A percentile compares a stretch with the other conserved stretches of the same genome.
These are phyloP conservation scores for Hymenochirus boettgeri DNA, from an alignment of 2,113 vertebrate genomes.

Conservation along the genomic window DNA sequence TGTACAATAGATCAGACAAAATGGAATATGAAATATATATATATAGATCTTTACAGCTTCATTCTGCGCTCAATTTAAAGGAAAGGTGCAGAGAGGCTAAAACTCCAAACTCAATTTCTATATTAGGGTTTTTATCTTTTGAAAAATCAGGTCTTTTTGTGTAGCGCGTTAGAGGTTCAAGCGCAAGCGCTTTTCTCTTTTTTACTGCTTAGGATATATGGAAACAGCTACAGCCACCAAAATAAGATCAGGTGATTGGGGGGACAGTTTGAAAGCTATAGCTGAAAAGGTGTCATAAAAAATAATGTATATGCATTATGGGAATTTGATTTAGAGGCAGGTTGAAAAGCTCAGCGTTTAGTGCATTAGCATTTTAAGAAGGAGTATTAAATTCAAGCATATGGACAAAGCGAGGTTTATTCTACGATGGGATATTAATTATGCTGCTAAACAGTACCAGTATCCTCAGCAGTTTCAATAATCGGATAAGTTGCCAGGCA, in stretches of 20 bases:
- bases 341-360: too few relatives aligned
- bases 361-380: too few relatives aligned
- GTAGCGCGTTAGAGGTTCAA: constrained; percentile 4
- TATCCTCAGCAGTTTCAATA: not conserved
- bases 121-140: not conserved
- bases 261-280: not conserved
- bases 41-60: not conserved
- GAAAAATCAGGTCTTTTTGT: not conserved
- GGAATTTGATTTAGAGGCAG: not conserved
- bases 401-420: not conserved
- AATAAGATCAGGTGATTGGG: not conserved
- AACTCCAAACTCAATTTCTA: not conserved
- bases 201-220: not conserved
- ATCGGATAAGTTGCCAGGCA: too few relatives aligned
- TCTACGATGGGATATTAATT: not conserved
- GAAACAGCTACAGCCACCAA: not conserved
- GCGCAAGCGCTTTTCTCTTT: too few relatives aligned
- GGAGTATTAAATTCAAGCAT: not conserved
- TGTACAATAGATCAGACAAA: constrained; percentile 6
- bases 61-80: not conserved
- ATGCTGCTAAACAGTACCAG: not conserved
- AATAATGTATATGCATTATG: not conserved
- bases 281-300: not conserved
- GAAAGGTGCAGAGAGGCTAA: not conserved
- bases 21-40: not conserved